A percentile compares a stretch with the other conserved stretches of the same genome.
Conservation (phyloP, 2,797 vertebrate species). For the Melanitta fusca region DNA sequence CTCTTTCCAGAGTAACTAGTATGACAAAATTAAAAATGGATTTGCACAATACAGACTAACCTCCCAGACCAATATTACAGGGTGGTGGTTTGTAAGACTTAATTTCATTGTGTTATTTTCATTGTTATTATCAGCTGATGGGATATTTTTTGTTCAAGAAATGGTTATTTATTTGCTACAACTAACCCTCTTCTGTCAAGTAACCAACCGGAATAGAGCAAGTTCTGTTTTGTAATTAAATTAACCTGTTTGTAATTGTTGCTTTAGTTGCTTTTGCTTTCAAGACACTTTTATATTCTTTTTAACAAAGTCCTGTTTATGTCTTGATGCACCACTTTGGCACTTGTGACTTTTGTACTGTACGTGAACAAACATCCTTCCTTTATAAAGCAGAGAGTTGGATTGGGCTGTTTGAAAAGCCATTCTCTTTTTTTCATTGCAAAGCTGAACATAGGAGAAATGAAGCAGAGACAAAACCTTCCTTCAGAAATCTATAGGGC, state of each 20-base stretch:
- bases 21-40: constrained; percentile 29
- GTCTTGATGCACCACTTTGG: constrained; percentile 71
- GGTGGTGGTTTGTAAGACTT: constrained; percentile 55
- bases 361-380: constrained; percentile 67
- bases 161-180: constrained; percentile 61
- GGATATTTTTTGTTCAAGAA: constrained; percentile 48
- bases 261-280: constrained; percentile 78
- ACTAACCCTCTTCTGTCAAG: constrained; percentile 75
- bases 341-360: constrained; percentile 81
- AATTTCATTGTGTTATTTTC: constrained; percentile 66
- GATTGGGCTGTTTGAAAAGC: constrained; percentile 72
- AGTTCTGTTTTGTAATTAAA: constrained; percentile 81
- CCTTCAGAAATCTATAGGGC: constrained; percentile 80
- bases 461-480: constrained; percentile 74
- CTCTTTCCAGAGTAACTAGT: constrained; percentile 58
- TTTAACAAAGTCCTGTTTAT: constrained; percentile 74
- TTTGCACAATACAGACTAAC: constrained; percentile 68
- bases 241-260: constrained; percentile 77
- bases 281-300: constrained; percentile 77
- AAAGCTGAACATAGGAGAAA: constrained; percentile 73
- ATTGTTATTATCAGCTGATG: constrained; percentile 43
- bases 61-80: constrained; percentile 13
- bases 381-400: constrained; percentile 71
- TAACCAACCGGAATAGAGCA: constrained; percentile 69
- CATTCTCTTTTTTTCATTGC: constrained; percentile 70